Evolutionary conservation across 30 jellyfish, hydroid and myxozoan species (phyloP).

Genomic region (Turritopsis rubra): DNA sequence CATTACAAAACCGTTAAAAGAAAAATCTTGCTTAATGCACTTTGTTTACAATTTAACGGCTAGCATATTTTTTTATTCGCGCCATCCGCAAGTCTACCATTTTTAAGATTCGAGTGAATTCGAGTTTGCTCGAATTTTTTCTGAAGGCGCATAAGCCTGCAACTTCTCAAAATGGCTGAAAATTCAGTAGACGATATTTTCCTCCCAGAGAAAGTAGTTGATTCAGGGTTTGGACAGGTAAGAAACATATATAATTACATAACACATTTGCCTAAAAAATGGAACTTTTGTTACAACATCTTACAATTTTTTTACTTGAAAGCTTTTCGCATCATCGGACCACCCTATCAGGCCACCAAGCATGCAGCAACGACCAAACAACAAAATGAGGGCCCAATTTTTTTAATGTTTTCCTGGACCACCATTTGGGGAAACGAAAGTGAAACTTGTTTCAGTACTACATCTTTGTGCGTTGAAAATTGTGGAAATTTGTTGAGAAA

Average conservation of each 20-base stretch:
- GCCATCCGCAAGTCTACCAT: not conserved
- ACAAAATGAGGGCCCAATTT: slow-evolving; percentile 11
- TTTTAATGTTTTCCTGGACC: not conserved
- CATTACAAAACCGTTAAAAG: not conserved
- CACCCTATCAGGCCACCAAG: slow-evolving; percentile 28
- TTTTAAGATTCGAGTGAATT: not conserved
- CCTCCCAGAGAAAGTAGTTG: slow-evolving; percentile 37
- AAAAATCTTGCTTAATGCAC: not conserved
- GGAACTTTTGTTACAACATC: not conserved
- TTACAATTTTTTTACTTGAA: not conserved
- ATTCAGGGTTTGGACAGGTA: slow-evolving; percentile 50
- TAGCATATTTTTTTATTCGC: not conserved
- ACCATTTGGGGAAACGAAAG: not conserved
- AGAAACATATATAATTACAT: not conserved
- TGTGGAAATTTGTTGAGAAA: not conserved
- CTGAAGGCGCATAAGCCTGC: not conserved
- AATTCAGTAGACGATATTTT: slow-evolving; percentile 33
- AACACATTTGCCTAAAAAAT: not conserved
- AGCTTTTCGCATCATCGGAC: slow-evolving; percentile 4
- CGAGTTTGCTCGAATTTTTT: slow-evolving; percentile 7
- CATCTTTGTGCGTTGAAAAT: not conserved
- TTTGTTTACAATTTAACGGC: not conserved
- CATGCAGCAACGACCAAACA: slow-evolving; percentile 35
- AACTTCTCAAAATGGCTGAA: slow-evolving; percentile 37
- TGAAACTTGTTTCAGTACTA: not conserved